These are phyloP conservation scores for Drosophila novamexicana DNA, from an alignment of 1,140 invertebrate species.

Conservation along the genomic window DNA sequence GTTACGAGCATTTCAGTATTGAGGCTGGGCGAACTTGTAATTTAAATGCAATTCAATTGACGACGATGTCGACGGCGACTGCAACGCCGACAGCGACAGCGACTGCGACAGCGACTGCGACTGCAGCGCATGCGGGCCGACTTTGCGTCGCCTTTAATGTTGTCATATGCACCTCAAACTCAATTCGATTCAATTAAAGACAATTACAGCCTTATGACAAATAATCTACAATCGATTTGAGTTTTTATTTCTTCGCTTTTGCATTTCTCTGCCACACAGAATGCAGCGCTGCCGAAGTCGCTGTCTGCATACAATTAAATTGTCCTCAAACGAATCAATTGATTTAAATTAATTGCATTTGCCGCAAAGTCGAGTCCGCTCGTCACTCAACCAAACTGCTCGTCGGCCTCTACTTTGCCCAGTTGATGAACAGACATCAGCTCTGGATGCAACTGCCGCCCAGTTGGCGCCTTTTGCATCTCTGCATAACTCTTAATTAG, in stretches of 20 bases:
- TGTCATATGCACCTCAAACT: slow-evolving; percentile 82
- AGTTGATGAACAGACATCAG: slow-evolving; percentile 42
- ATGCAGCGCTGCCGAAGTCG: slow-evolving; percentile 23
- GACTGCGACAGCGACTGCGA: slow-evolving; percentile 8
- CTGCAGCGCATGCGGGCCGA: slow-evolving; percentile 63
- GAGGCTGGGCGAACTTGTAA: slow-evolving; percentile 64
- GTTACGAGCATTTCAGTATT: slow-evolving; percentile 27
- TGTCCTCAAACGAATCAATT: slow-evolving; percentile 84
- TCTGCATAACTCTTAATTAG: slow-evolving; percentile 62
- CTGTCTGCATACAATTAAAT: slow-evolving; percentile 82
- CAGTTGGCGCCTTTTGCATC: slow-evolving; percentile 61
- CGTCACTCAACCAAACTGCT: slow-evolving; percentile 6
- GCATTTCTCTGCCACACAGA: slow-evolving; percentile 39
- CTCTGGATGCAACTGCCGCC: slow-evolving; percentile 40
- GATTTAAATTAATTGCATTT: slow-evolving; percentile 84
- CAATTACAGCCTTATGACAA: slow-evolving; percentile 84
- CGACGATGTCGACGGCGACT: slow-evolving; percentile 1
- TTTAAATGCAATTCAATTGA: slow-evolving; percentile 79
- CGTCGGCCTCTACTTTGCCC: neutral
- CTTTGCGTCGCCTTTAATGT: slow-evolving; percentile 76
- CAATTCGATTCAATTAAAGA: slow-evolving; percentile 84
- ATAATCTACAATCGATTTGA: slow-evolving; percentile 80
- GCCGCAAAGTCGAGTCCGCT: slow-evolving; percentile 58
- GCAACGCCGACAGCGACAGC: neutral
- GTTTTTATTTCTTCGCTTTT: slow-evolving; percentile 26